Percentiles rank a stretch among this genome's conserved stretches.
phyloP scores from a whole-genome alignment of 2,113 vertebrate species.

The Lipophrys pholis region DNA sequence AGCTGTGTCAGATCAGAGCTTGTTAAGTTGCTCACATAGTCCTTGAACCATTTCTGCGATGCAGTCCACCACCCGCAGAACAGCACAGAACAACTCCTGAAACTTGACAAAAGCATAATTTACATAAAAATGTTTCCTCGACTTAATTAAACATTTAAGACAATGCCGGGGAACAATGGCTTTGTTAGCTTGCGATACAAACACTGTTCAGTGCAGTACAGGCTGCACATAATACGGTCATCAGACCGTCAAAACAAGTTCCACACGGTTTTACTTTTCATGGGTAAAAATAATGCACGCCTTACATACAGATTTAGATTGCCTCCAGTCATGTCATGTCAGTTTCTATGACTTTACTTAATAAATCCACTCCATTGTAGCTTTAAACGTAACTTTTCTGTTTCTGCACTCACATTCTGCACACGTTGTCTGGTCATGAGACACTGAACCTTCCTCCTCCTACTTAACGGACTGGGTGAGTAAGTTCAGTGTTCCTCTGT shows the following conservation, averaged over 20 bases:
- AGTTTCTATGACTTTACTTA: neutral
- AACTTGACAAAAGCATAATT: neutral
- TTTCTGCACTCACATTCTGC: neutral
- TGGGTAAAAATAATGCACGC: no score
- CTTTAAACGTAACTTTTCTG: slow-evolving; percentile 1
- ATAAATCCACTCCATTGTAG: neutral
- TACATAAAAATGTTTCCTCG: neutral
- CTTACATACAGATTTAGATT: neutral
- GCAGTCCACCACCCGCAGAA: neutral
- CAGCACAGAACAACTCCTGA: neutral
- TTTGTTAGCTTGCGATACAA: neutral
- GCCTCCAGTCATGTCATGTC: neutral
- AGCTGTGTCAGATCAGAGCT: slow-evolving; percentile 3
- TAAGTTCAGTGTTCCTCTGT: neutral
- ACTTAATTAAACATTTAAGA: neutral
- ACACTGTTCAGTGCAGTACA: neutral
- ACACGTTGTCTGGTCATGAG: slow-evolving; percentile 7
- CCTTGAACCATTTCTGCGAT: neutral
- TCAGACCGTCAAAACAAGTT: neutral
- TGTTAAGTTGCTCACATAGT: neutral
- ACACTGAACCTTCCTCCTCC: neutral
- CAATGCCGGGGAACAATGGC: neutral
- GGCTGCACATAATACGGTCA: neutral
- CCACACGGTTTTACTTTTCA: no score
- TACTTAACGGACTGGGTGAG: neutral